These are phyloP conservation scores for Cotesia chilonis DNA, from an alignment of 1,140 invertebrate species.

Conservation along the genomic window DNA sequence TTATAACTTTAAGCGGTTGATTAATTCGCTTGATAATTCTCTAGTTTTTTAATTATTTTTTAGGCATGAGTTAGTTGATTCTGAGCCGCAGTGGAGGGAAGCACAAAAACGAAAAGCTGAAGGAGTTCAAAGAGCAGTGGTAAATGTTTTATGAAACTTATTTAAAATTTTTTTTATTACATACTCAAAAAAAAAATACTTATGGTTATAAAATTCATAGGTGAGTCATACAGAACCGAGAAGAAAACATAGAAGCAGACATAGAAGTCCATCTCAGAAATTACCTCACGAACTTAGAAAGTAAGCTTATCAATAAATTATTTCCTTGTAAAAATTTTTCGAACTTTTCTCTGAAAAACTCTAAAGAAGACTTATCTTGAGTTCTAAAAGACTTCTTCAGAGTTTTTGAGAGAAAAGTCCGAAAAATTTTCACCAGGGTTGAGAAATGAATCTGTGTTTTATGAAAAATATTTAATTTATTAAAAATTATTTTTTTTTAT, in stretches of 20 bases:
- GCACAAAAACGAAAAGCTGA: conserved; percentile 78
- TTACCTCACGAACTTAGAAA: conserved; percentile 63
- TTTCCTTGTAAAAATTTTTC: too few species aligned
- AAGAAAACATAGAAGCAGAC: conserved; percentile 61
- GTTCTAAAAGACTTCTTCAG: too few species aligned
- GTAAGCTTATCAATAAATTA: conserved; percentile 44
- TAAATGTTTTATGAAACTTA: conserved; percentile 46
- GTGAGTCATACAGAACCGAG: conserved; percentile 63
- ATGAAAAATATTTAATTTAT: neutral
- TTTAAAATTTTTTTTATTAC: conserved; percentile 15
- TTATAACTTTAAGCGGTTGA: neutral
- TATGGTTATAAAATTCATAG: conserved; percentile 41
- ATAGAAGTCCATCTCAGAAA: conserved; percentile 62
- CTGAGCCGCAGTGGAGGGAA: conserved; percentile 86
- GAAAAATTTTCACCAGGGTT: too few species aligned
- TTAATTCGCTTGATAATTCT: neutral
- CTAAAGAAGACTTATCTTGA: too few species aligned
- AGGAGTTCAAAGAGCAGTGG: conserved; percentile 65
- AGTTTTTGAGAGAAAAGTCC: too few species aligned
- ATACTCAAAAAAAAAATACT: neutral
- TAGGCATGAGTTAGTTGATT: conserved; percentile 81
- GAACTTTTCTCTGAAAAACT: too few species aligned
- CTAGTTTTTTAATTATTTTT: conserved; percentile 35
- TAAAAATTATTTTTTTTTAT: neutral
- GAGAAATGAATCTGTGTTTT: neutral